Evolutionary conservation across 2,797 vertebrate genomes (phyloP), one percentile per base, ranked within the genome.

Genomic region (Lophotriccus pileatus): DNA sequence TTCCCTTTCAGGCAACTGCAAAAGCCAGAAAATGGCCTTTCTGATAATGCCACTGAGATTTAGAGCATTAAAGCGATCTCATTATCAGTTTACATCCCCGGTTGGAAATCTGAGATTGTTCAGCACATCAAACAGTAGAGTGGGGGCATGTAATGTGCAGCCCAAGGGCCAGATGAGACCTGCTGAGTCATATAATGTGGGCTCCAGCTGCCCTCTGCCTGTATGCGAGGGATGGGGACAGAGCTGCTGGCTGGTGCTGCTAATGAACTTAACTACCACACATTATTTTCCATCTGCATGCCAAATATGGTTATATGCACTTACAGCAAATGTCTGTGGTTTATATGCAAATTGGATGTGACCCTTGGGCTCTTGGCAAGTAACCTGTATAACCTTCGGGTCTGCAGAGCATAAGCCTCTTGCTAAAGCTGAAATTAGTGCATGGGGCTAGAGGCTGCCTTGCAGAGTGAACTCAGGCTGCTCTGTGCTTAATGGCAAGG

Each of bases 11-110:
- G 70, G 73, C 84, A 93, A 82, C 44, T 56, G 74, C 67, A 47
- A 87, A 94, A 70, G 36, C 32, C 63, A 53, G 69, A 69, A 96
- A 93, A 96, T 49, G 72, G 69, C 89, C 93, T 91, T 80, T 93
- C 72, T 91, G 92, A 75, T 87, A 93, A 89, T 62, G 73, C 81
- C 12, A 32, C 87, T 60, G 95, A 93, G 91, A 93, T 81, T 93
- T 74, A 75, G 75, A 88, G 59, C 69, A 86, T 89, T 89, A 95
- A 91, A 80, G 78, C 80, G 84, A 93, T 90, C 91, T 94, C 94
- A 96, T 95, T 90, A 95, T 92, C 75, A 74, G 59, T 97, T 96
- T 93, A 93, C 93, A 90, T 93, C 50, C 89, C 85, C 94, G 87
- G 91, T 5, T 86, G 93, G 93, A 97, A 94, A 78, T 72, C 10